These are phyloP conservation scores for Elysia crispata DNA, from an alignment of 2,888 invertebrate species.

Conservation along the genomic window DNA sequence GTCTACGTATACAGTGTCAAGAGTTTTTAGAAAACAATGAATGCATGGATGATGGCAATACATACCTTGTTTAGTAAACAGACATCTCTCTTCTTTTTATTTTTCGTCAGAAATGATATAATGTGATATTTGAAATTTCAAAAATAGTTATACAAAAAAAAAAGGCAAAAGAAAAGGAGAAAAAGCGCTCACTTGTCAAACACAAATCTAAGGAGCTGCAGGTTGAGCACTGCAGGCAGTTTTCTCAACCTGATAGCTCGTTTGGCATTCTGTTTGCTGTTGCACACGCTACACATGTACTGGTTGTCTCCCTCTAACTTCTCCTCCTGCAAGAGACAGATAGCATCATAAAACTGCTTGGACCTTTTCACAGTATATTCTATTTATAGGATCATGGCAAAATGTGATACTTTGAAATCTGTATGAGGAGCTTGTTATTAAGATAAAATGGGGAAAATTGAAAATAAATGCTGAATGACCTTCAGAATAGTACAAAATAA, in stretches of 20 bases:
- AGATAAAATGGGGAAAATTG: neutral
- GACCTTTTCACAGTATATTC: neutral
- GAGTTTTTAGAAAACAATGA: too few relatives aligned
- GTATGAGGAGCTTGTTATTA: neutral
- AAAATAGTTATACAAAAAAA: too few relatives aligned
- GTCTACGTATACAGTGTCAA: too few relatives aligned
- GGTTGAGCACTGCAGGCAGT: conserved; percentile 82
- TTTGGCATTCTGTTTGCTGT: conserved; percentile 81
- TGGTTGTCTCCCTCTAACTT: conserved; percentile 81
- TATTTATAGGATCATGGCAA: too few relatives aligned
- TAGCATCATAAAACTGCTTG: neutral
- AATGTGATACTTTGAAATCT: neutral
- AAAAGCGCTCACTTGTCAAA: conserved; percentile 80
- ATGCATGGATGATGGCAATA: too few relatives aligned
- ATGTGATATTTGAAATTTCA: too few relatives aligned
- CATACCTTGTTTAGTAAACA: too few relatives aligned
- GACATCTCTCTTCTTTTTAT: too few relatives aligned
- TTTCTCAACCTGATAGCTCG: conserved; percentile 80
- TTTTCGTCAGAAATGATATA: too few relatives aligned
- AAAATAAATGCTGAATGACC: too few relatives aligned
- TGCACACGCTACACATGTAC: conserved; percentile 81
- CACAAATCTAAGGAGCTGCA: conserved; percentile 82
- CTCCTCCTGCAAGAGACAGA: conserved; percentile 78
- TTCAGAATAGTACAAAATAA: too few relatives aligned
- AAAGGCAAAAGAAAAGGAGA: too few relatives aligned